These are phyloP conservation scores for Microtus oregoni DNA, from an alignment of 2,113 vertebrate genomes.

Conservation along the genomic window DNA sequence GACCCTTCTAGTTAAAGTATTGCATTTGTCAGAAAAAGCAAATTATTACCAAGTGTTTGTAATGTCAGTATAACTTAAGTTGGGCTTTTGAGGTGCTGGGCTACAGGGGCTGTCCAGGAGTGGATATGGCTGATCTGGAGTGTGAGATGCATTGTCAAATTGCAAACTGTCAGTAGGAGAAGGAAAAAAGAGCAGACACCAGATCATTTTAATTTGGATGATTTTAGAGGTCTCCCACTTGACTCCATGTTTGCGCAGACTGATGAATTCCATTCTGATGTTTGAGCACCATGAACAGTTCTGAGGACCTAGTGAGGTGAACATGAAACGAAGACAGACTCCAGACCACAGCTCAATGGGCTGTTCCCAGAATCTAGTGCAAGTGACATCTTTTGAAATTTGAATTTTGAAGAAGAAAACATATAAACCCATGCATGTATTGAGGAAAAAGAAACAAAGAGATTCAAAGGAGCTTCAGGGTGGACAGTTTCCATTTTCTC, in stretches of 20 bases:
- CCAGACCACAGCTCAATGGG: background rate
- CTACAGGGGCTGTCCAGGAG: background rate
- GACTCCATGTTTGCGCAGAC: background rate
- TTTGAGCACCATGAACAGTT: background rate
- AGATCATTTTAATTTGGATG: background rate
- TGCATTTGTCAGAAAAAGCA: background rate
- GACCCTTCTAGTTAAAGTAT: background rate
- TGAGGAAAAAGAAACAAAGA: background rate
- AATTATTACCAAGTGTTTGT: constrained; percentile 20
- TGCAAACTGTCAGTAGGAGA: background rate
- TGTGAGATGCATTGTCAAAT: background rate
- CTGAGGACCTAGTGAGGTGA: background rate
- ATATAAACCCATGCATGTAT: background rate
- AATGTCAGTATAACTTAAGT: background rate
- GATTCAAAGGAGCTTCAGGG: background rate
- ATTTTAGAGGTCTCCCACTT: background rate
- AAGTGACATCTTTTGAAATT: background rate
- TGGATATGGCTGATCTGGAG: background rate
- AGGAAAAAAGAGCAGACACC: background rate
- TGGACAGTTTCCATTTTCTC: background rate
- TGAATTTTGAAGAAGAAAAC: background rate
- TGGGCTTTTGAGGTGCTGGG: rapidly evolving
- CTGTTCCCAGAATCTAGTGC: background rate
- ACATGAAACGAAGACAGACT: background rate
- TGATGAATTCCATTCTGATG: background rate